phyloP scores from a whole-genome alignment of 2,797 vertebrate species.

The Epinephelus malabaricus region DNA sequence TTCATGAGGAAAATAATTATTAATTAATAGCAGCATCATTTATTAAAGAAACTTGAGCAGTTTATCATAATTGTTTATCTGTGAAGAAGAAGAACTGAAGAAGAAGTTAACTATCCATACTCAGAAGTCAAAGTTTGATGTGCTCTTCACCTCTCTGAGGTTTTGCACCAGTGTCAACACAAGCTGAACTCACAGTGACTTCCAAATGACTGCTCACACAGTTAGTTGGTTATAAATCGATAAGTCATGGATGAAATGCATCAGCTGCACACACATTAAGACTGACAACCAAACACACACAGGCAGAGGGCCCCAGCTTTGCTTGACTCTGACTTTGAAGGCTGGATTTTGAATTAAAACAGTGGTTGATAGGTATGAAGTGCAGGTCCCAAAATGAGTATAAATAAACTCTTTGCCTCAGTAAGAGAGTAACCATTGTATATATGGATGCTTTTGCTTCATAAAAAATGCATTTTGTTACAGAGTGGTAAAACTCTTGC shows the following conservation, averaged over 20 bases:
- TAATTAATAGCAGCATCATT: background rate
- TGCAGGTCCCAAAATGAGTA: background rate
- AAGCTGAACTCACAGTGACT: constrained; percentile 19
- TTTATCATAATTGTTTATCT: background rate
- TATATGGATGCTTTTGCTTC: constrained; percentile 26
- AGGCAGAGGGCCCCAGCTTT: background rate
- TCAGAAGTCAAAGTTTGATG: background rate
- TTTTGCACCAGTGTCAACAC: constrained; percentile 1
- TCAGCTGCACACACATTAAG: constrained; percentile 8
- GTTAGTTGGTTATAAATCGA: constrained; percentile 38
- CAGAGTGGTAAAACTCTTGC: constrained; percentile 10
- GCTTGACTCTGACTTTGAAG: background rate
- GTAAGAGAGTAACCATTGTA: constrained; percentile 5
- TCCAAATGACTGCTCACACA: constrained; percentile 28
- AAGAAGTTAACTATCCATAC: background rate
- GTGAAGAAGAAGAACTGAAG: background rate
- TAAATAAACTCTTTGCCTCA: constrained; percentile 11
- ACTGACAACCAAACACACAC: background rate
- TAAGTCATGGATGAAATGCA: constrained; percentile 47
- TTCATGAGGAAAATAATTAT: background rate
- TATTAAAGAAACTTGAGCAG: background rate
- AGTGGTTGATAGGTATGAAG: background rate
- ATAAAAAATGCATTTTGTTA: constrained; percentile 56
- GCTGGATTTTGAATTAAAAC: background rate
- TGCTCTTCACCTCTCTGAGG: constrained; percentile 8